Base-by-base conservation (phyloP, 2,113 vertebrate species). In the Zootoca vivipara region DNA sequence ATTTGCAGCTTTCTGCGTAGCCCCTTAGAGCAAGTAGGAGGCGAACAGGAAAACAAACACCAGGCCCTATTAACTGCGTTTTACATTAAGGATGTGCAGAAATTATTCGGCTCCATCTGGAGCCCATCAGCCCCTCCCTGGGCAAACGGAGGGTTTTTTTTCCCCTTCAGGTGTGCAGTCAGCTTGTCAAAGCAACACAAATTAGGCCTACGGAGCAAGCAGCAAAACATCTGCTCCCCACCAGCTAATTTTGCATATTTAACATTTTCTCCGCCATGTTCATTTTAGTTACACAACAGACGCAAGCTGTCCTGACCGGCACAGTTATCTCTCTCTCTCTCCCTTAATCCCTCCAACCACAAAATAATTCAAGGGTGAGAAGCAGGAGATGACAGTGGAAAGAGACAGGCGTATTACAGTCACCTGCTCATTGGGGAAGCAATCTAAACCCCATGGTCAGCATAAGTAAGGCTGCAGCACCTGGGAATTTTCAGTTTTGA, bases 11-110 rank as follows among this genome's bases (percentile, higher is more conserved):
- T 70, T 73, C 33, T 10, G 1, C 1, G 1, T 26, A 56, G 26
- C 3, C 22, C 67, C 18, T 46, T 40, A 40, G 8, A 89, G 87
- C 87, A 89, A 80, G 62, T 65, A 77, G 75, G 67, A n/a, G 64
- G 52, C 40, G 24, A 52, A 70, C 18, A 62, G 16, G 10, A 64
- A 65, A 0, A 28, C 65, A 83, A n/a, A 80, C 87, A 82, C 10
- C 28, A 0, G 0, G 0, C 0, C 89, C 69, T 52, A 42, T 85
- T 82, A 85, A 33, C 78, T 82, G 30, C 82, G 62, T 73, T 33
- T 16, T 87, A 5, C 40, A 16, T 2, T 40, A 1, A 78, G 30
- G 82, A 83, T 52, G 13, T 62, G 77, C 70, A 80, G 28, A 70
- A 81, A 74, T 28, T 67, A 24, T 58, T 28, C 78, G 24, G 74